These are phyloP conservation scores for Leptodactylus fuscus DNA, from an alignment of 2,113 vertebrate genomes.

Conservation along the genomic window DNA sequence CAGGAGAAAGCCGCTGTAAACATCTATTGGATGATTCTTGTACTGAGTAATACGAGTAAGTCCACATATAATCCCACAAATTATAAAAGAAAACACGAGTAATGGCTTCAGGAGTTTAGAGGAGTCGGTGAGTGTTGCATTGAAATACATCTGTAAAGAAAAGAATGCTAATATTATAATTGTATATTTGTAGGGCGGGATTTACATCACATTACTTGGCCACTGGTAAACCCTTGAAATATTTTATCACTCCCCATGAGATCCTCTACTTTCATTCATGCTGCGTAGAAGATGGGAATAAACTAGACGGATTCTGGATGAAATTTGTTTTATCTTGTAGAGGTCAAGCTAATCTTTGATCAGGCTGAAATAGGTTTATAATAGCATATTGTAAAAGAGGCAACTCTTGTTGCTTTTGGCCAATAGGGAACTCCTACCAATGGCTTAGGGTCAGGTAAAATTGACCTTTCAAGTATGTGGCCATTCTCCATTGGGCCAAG, in stretches of 20 bases:
- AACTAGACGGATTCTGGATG: not conserved
- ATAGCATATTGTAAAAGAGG: not conserved
- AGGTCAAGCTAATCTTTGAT: too few relatives aligned
- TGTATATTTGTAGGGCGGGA: not conserved
- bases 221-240: too few relatives aligned
- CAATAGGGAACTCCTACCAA: not conserved
- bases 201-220: not conserved
- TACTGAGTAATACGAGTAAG: slow-evolving; percentile 97
- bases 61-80: slow-evolving; percentile 95
- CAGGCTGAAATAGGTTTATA: too few relatives aligned
- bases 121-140: slow-evolving; percentile 94
- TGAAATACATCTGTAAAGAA: slow-evolving; percentile 96
- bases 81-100: slow-evolving; percentile 94
- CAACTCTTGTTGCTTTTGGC: not conserved
- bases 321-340: not conserved
- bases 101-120: slow-evolving; percentile 96
- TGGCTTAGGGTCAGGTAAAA: too few relatives aligned
- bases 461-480: too few relatives aligned
- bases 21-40: slow-evolving; percentile 95
- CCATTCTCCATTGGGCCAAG: too few relatives aligned
- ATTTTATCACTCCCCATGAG: too few relatives aligned
- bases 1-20: slow-evolving; percentile 95
- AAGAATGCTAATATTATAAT: slow-evolving; percentile 58
- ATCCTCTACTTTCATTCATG: not conserved
- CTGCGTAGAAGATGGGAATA: too few relatives aligned